Conservation (phyloP, 2,888 invertebrate genomes). For the Mythimna albipuncta region DNA sequence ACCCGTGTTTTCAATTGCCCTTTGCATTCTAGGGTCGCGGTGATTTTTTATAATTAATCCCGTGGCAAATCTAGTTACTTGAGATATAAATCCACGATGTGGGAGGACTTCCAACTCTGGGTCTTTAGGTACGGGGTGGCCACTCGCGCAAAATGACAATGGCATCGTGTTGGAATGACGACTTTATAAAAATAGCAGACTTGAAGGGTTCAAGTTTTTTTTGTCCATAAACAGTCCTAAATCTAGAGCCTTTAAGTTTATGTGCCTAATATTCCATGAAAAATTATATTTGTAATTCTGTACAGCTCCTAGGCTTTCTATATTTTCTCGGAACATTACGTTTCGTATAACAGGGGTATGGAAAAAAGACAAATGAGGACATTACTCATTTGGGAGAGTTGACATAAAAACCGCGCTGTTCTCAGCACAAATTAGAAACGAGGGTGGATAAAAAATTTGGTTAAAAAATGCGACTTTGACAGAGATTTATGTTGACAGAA, state of each 20-base stretch:
- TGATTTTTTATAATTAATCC: too few species aligned
- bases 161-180: too few species aligned
- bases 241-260: not conserved
- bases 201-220: too few species aligned
- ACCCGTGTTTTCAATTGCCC: too few species aligned
- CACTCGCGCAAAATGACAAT: too few species aligned
- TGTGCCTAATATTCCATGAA: conserved; percentile 18
- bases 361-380: conserved; percentile 51
- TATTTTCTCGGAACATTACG: conserved; percentile 48
- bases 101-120: too few species aligned
- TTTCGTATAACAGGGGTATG: conserved; percentile 16
- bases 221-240: too few species aligned
- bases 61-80: too few species aligned
- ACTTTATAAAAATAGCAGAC: too few species aligned
- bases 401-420: conserved; percentile 34
- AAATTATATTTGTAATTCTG: conserved; percentile 34
- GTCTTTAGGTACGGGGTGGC: too few species aligned
- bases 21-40: too few species aligned
- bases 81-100: too few species aligned
- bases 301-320: conserved; percentile 25
- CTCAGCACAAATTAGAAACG: conserved; percentile 25
- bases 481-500: conserved; percentile 87
- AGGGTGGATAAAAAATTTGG: not conserved
- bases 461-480: conserved; percentile 35
- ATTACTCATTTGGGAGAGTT: conserved; percentile 51